Base-by-base conservation (phyloP, 2,113 vertebrate species). In the Lepisosteus osseus region DNA sequence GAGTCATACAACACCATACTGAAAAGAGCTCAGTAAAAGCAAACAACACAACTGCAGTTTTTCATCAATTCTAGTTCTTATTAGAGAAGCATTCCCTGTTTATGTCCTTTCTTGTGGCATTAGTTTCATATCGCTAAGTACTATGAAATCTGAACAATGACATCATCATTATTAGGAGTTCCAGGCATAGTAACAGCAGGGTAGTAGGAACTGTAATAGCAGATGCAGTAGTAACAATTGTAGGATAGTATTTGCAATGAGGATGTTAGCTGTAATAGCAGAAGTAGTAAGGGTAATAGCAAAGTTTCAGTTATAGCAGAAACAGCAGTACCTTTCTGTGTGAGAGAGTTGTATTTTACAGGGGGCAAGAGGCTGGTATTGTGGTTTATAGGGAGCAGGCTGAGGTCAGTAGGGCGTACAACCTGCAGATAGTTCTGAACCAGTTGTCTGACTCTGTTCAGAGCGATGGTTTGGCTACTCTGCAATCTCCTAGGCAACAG, bases 401-500 rank as follows among this genome's bases (percentile, higher is more conserved):
- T 13, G 56, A 12, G 7, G n/a, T 12, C 56, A 59, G 56, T n/a
- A 4, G 12, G 3, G 3, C 7, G 56, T 6, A 14, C 1, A 13
- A 4, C 4, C 3, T 59, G 56, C 13, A 6, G 56, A 59, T 59
- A 59, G n/a, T 59, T 59, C 7, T 13, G 11, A 59, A 13, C 56
- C 56, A 59, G 56, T 3, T 12, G 56, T 59, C 56, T 12, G 56
- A 13, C 12, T 59, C 56, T 8, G 12, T 59, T 12, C 44, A 68
- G 40, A 11, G 13, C 57, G 14, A 65, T 65, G 43, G 72, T 79
- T 65, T 70, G 75, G 73, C 11, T 75, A 6, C 80, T 55, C 63
- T 78, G 80, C 47, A 83, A 77, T 71, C 66, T 80, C 57, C 74
- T 72, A n/a, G 88, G 89, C 72, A 91, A 86, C 74, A 91, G 80